These are phyloP conservation scores for Callithrix jacchus DNA, from an alignment of 2,113 vertebrate species.

Conservation along the genomic window DNA sequence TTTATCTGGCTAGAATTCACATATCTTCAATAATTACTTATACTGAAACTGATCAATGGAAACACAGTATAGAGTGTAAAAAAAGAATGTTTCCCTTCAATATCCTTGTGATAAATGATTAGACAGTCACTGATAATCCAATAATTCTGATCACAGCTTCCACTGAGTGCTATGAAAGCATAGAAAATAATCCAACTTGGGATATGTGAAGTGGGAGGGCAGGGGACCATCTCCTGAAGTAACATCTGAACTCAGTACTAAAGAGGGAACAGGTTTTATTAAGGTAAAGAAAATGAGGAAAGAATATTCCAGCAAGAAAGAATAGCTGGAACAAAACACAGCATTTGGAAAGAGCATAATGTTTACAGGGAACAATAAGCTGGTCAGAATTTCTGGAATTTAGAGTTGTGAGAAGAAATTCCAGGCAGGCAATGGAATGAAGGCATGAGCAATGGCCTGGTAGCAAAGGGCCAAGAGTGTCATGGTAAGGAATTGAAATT, in stretches of 20 bases:
- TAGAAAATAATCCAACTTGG: background rate
- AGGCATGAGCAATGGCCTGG: background rate
- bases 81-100: background rate
- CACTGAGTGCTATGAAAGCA: background rate
- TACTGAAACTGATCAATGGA: background rate
- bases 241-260: background rate
- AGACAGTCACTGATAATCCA: background rate
- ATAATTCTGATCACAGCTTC: background rate
- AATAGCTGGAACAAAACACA: background rate
- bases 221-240: background rate
- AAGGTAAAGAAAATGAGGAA: background rate
- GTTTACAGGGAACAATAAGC: background rate
- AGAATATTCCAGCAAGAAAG: background rate
- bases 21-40: conserved; percentile 31
- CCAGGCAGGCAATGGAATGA: background rate
- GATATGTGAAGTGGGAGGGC: background rate
- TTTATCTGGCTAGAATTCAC: conserved; percentile 15
- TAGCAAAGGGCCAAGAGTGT: background rate
- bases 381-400: background rate
- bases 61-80: background rate
- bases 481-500: background rate
- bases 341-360: background rate
- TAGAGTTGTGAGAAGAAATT: background rate
- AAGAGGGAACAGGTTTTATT: background rate
- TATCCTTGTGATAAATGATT: background rate